A percentile compares a stretch with the other conserved stretches of the same genome.
These are phyloP conservation scores for Pseudopodoces humilis DNA, from an alignment of 2,113 vertebrate genomes.

Conservation along the genomic window DNA sequence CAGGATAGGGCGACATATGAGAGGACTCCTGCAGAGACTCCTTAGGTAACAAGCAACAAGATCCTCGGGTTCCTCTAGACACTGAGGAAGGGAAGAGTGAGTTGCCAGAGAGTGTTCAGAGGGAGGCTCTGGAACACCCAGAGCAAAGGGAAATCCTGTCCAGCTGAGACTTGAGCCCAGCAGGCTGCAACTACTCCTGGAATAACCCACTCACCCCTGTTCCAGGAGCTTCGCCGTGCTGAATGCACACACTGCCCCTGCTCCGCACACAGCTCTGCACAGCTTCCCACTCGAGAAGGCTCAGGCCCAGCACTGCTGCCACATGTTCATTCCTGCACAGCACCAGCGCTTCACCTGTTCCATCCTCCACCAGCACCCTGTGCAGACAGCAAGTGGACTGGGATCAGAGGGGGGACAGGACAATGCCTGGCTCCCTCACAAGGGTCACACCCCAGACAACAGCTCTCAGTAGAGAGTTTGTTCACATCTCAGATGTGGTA, in stretches of 20 bases:
- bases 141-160: not conserved
- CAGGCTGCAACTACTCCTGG: not conserved
- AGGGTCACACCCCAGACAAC: not conserved
- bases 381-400: not conserved
- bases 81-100: constrained; percentile 24
- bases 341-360: constrained; percentile 81
- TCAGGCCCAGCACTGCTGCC: constrained; percentile 72
- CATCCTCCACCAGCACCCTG: constrained; percentile 83
- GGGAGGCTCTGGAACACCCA: not conserved
- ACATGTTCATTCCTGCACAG: constrained; percentile 73
- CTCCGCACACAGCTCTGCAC: constrained; percentile 76
- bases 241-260: constrained; percentile 74
- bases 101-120: not conserved
- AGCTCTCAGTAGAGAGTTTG: not conserved
- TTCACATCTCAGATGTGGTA: not conserved
- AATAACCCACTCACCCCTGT: constrained; percentile 44
- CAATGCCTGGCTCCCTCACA: not conserved
- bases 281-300: constrained; percentile 78
- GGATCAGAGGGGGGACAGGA: constrained; percentile 31
- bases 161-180: not conserved
- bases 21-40: constrained; percentile 58
- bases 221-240: constrained; percentile 70
- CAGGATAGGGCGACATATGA: constrained; percentile 56
- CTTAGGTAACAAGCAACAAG: constrained; percentile 47
- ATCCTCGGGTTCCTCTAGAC: constrained; percentile 43